phyloP scores from a whole-genome alignment of 2,888 invertebrate species.

The Lithophane semibrunnea region DNA sequence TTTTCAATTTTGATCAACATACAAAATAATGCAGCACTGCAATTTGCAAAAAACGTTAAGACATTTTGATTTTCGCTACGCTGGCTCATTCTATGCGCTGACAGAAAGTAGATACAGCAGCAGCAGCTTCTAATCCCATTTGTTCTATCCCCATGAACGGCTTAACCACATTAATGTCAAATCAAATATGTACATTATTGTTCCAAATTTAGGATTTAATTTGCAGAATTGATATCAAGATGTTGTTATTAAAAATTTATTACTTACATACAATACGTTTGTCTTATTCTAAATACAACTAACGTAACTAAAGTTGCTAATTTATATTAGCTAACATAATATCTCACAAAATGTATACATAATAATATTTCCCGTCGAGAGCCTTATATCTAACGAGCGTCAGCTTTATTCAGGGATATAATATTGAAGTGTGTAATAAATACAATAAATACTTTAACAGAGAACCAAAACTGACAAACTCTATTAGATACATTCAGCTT shows the following conservation, averaged over 20 bases:
- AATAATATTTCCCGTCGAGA: conserved; percentile 79
- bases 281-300: conserved; percentile 85
- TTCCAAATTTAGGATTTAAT: conserved; percentile 37
- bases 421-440: conserved; percentile 84
- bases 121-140: no score
- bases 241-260: conserved; percentile 88
- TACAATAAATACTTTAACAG: conserved; percentile 88
- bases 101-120: no score
- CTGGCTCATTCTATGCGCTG: no score
- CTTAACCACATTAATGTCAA: no score
- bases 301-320: conserved; percentile 84
- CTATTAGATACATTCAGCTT: conserved; percentile 74
- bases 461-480: conserved; percentile 81
- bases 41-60: no score
- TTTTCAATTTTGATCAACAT: no score
- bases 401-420: conserved; percentile 79
- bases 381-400: conserved; percentile 77
- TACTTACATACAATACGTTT: conserved; percentile 89
- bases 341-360: conserved; percentile 85
- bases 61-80: no score
- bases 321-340: conserved; percentile 87
- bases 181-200: conserved; percentile 27
- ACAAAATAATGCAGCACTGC: no score
- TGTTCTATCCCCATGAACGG: no score
- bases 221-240: conserved; percentile 57